A percentile compares a stretch with the other conserved stretches of the same genome.
Evolutionary conservation across 2,113 vertebrate genomes (phyloP).

Genomic region (Zapornia atra): DNA sequence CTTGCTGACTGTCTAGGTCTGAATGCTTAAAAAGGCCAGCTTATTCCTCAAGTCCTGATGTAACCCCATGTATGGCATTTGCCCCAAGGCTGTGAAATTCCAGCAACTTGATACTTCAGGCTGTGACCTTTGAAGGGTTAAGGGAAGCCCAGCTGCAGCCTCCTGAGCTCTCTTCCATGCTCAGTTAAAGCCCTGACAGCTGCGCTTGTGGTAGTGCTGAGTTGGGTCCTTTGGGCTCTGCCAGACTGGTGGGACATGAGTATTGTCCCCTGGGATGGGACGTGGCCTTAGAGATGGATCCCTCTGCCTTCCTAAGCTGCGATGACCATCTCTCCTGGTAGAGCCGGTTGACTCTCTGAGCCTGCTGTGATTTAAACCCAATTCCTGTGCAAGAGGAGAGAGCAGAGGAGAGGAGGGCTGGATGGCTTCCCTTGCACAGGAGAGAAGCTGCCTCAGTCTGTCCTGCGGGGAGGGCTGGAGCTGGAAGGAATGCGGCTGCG

Average conservation of each 20-base stretch:
- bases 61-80: conserved; percentile 36
- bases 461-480: background rate
- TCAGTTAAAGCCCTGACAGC: background rate
- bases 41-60: conserved; percentile 51
- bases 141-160: background rate
- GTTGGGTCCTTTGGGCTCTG: background rate
- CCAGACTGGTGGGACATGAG: rapidly evolving
- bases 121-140: conserved; percentile 26
- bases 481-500: background rate
- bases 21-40: background rate
- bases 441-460: rapidly evolving
- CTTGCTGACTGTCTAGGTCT: background rate
- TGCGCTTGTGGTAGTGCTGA: background rate
- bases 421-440: background rate
- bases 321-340: background rate
- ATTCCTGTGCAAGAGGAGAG: too few species aligned
- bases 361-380: background rate
- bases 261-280: background rate
- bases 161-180: background rate
- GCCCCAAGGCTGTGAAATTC: conserved; percentile 41
- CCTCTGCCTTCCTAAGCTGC: rapidly evolving
- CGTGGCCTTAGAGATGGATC: background rate
- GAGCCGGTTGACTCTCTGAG: background rate
- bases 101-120: background rate
- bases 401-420: background rate